A percentile compares a stretch with the other conserved stretches of the same genome.
These are phyloP conservation scores for Leptinotarsa peninsularis DNA, from an alignment of 2,888 invertebrate species.

Conservation along the genomic window DNA sequence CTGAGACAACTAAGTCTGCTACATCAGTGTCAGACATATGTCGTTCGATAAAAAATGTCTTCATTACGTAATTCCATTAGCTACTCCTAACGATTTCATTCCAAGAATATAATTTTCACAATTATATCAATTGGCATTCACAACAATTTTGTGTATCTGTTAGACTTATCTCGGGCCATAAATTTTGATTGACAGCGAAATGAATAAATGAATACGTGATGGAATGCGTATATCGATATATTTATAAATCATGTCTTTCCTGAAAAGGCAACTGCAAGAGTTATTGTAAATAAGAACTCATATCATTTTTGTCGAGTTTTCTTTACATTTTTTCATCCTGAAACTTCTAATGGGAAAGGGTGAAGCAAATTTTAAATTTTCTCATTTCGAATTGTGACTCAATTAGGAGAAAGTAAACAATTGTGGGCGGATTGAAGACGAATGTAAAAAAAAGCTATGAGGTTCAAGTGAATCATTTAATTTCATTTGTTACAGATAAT, in stretches of 20 bases:
- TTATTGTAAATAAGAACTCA: neutral
- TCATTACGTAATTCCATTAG: slow-evolving; percentile 1
- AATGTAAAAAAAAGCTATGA: no score
- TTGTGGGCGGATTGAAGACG: no score
- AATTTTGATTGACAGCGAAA: slow-evolving; percentile 33
- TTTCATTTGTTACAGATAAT: no score
- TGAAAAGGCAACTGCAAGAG: slow-evolving; percentile 14
- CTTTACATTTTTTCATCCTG: neutral
- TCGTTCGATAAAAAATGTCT: neutral
- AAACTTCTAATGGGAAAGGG: neutral
- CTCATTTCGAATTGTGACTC: no score
- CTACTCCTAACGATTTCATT: neutral
- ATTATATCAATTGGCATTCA: slow-evolving; percentile 8
- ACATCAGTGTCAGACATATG: no score
- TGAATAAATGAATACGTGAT: slow-evolving; percentile 24
- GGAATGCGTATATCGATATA: slow-evolving; percentile 32
- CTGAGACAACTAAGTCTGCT: no score
- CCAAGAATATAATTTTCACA: slow-evolving; percentile 6
- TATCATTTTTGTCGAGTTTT: neutral
- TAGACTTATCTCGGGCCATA: slow-evolving; percentile 23
- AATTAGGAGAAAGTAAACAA: no score
- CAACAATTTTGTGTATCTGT: slow-evolving; percentile 16
- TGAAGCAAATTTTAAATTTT: neutral
- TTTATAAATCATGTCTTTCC: slow-evolving; percentile 19
- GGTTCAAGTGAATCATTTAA: no score